Base-by-base conservation (phyloP, 2,113 vertebrate species). In the Notarius lentiginosus region DNA sequence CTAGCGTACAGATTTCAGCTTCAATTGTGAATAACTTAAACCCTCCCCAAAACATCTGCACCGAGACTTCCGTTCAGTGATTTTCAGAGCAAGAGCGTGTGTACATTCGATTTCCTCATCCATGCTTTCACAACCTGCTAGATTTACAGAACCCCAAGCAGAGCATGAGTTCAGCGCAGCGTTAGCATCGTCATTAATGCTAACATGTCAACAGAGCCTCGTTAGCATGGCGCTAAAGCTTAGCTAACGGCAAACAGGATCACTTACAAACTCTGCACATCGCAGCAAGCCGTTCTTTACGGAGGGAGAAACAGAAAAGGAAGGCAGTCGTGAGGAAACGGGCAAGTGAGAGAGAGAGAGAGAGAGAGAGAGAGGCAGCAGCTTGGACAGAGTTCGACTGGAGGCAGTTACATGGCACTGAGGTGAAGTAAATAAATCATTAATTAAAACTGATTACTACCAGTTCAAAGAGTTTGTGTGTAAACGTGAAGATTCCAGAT, bases 221-320 rank as follows among this genome's bases (percentile, higher is more conserved):
- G 24, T 73, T 86, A 88, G 76, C 84, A 14, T 5, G 53, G 68
- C 70, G 88, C 56, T 24, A 87, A 88, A 15, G 34, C 88, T 88
- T 89, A 87, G 89, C 87, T 91, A 89, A 87, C 81, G 84, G 66
- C 91, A 93, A 93, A 94, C 92, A 91, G 91, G 91, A 92, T 93
- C 93, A 95, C 95, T 95, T 95, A 95, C 95, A 95, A 94, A 95
- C 94, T 95, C 92, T 93, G 94, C 92, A 95, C 95, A 94, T 95
- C 93, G 88, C 90, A 95, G 94, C 94, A 95, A 95, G 94, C 94
- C 90, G 90, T 94, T 95, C 94, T 95, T 95, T 93, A 94, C 79
- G 91, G 70, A 92, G 63, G 92, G 90, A 90, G 92, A 94, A 93
- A 94, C 84, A 93, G 90, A 91, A 91, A 88, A 82, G 79, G 90